Evolutionary conservation across 2,113 vertebrate species (phyloP).

Genomic region (Rhinolophus ferrumequinum): DNA sequence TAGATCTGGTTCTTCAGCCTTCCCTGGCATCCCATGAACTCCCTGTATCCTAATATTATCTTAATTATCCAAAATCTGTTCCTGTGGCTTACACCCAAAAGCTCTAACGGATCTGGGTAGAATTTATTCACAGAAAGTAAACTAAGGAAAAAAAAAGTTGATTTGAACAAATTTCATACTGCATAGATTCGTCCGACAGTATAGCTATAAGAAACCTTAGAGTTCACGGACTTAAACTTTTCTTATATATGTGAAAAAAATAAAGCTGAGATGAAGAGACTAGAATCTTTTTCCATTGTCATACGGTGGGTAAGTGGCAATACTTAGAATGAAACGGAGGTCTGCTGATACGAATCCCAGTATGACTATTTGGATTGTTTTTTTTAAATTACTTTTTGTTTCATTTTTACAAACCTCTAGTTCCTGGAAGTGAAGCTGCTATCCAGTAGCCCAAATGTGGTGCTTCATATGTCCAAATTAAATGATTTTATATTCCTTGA

Average conservation of each 20-base stretch:
- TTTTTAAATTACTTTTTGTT: not conserved
- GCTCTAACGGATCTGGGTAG: not conserved
- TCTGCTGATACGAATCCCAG: not conserved
- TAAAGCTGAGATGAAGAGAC: not conserved
- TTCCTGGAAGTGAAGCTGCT: slow-evolving; percentile 90
- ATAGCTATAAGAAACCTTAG: not conserved
- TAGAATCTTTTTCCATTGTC: not conserved
- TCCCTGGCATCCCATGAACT: not conserved
- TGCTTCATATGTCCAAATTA: slow-evolving; percentile 93
- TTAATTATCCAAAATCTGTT: not conserved
- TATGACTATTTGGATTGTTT: not conserved
- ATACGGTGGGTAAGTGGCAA: not conserved
- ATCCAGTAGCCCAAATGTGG: slow-evolving; percentile 96
- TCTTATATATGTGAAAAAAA: not conserved
- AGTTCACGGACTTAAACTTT: not conserved
- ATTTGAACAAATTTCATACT: not conserved
- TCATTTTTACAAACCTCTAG: slow-evolving; percentile 85
- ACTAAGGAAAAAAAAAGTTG: not conserved
- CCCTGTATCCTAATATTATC: not conserved
- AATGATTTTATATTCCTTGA: slow-evolving; percentile 86
- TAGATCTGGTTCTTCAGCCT: not conserved
- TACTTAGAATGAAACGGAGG: not conserved
- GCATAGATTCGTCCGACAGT: not conserved
- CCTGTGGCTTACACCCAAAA: not conserved
- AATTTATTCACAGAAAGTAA: not conserved